phyloP scores from a whole-genome alignment of 2,888 invertebrate genomes.

The Himalopsyche tibetana region DNA sequence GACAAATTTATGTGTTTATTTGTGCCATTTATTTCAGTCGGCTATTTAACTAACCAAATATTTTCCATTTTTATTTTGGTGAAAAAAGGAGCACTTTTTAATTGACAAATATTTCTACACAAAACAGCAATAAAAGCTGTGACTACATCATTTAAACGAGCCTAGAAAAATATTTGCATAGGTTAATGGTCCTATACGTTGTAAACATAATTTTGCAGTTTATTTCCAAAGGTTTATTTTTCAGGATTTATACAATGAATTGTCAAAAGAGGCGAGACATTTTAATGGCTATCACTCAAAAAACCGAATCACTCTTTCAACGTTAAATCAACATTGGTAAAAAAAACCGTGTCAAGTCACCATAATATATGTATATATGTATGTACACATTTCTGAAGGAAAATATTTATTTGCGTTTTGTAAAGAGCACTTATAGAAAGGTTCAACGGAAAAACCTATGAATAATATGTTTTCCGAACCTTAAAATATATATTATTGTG shows the following conservation, averaged over 20 bases:
- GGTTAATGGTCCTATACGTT: no score
- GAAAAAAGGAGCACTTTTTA: no score
- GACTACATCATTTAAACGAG: no score
- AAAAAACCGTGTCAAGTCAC: slow-evolving; percentile 26
- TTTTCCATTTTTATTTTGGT: no score
- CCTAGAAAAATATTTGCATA: no score
- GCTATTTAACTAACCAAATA: no score
- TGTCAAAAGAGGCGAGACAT: background rate
- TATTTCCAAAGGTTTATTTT: no score
- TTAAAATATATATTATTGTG: background rate
- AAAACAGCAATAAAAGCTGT: no score
- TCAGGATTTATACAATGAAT: background rate
- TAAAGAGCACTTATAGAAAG: background rate
- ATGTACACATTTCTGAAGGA: background rate
- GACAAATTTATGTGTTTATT: no score
- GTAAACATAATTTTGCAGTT: no score
- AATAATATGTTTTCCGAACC: background rate
- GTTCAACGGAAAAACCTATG: background rate
- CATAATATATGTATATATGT: slow-evolving; percentile 23
- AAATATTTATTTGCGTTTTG: slow-evolving; percentile 18
- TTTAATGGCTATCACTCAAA: slow-evolving; percentile 30
- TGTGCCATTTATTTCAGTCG: no score
- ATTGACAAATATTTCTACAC: no score
- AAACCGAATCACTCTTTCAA: background rate
- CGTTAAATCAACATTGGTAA: slow-evolving; percentile 1